These are phyloP conservation scores for Spongilla lacustris DNA, from an alignment of 37 sponge, comb jelly and placozoan genomes.

Conservation along the genomic window DNA sequence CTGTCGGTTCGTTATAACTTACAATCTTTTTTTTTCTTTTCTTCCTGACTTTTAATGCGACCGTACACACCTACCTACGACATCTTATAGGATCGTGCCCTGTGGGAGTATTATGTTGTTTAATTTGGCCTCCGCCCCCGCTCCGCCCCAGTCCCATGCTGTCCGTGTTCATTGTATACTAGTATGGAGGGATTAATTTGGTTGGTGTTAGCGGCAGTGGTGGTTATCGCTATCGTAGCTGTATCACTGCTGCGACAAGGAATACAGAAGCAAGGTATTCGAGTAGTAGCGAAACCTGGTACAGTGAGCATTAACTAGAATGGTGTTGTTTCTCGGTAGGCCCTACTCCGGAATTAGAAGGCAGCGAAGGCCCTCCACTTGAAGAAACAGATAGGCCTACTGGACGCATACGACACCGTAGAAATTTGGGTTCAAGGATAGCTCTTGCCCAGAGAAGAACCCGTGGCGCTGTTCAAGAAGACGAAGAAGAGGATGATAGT, in stretches of 20 bases:
- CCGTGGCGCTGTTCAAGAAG: not conserved
- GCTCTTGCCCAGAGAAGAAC: slow-evolving; percentile 38
- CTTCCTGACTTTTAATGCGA: not conserved
- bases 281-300: not conserved
- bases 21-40: not conserved
- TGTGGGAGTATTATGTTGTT: slow-evolving; percentile 18
- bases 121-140: slow-evolving; percentile 14
- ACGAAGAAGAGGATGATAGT: slow-evolving; percentile 23
- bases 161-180: not conserved
- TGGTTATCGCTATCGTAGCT: slow-evolving; percentile 31
- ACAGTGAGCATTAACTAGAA: slow-evolving; percentile 20
- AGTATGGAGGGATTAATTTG: slow-evolving; percentile 66
- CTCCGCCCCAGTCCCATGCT: not conserved
- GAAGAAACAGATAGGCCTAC: slow-evolving; percentile 14
- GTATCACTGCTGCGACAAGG: slow-evolving; percentile 14
- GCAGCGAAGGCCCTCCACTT: not conserved
- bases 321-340: too few species aligned
- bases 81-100: not conserved
- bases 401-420: slow-evolving; percentile 7
- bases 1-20: not conserved
- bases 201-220: slow-evolving; percentile 51
- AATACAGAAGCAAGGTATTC: slow-evolving; percentile 8
- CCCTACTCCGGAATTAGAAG: not conserved
- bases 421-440: slow-evolving; percentile 41
- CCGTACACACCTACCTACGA: not conserved